These are phyloP conservation scores for Karalla daura DNA, from an alignment of 2,797 vertebrate genomes.

Conservation along the genomic window DNA sequence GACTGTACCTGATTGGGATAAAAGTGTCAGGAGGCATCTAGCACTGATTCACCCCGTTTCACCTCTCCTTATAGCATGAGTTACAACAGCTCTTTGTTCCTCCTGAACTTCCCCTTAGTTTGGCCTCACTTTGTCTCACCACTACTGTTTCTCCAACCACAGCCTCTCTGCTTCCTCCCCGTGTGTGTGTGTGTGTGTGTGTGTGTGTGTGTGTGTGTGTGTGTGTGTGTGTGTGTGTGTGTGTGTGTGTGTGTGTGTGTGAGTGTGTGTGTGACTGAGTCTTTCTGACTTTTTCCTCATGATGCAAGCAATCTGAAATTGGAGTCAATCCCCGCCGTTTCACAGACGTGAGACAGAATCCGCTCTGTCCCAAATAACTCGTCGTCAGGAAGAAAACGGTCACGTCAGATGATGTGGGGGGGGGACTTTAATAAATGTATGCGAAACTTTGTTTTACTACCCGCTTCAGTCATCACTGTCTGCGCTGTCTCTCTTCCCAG, in stretches of 20 bases:
- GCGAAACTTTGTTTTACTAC: background rate
- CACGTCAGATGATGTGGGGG: background rate
- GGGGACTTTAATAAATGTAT: too few relatives aligned
- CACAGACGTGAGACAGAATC: conserved; percentile 35
- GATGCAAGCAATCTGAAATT: conserved; percentile 27
- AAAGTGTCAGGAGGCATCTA: conserved; percentile 11
- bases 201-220: background rate
- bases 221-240: conserved; percentile 1
- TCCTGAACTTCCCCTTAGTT: conserved; percentile 24
- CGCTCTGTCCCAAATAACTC: conserved; percentile 46
- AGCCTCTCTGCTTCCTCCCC: conserved; percentile 14
- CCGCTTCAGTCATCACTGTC: background rate
- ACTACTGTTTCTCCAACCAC: conserved; percentile 43
- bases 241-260: background rate
- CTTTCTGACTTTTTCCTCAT: conserved; percentile 31
- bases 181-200: conserved; percentile 12
- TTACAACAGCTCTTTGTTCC: conserved; percentile 51
- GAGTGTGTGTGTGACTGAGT: conserved; percentile 3
- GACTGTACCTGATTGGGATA: conserved; percentile 13
- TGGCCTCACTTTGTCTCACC: conserved; percentile 54
- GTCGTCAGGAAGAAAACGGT: background rate
- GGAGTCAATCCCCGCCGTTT: conserved; percentile 17
- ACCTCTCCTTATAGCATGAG: conserved; percentile 23
- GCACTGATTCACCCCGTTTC: conserved; percentile 32
- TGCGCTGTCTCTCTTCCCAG: conserved; percentile 73